Conservation (phyloP, 2,888 invertebrate species). For the Metopia argyrocephala region DNA sequence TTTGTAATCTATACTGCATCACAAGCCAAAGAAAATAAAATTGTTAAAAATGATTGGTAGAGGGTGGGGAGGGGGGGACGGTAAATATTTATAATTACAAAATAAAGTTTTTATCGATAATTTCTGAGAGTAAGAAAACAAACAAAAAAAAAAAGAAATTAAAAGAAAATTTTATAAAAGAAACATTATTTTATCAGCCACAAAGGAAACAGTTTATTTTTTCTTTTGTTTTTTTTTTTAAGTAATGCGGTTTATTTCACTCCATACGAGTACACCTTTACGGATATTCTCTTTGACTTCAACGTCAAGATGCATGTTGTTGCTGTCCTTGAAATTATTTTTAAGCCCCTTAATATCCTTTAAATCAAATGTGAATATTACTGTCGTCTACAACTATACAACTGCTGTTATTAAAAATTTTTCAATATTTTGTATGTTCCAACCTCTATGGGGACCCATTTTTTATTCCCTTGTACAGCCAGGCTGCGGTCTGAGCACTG, state of each 20-base stretch:
- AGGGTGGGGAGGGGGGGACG: no score
- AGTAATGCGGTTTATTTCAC: slow-evolving; percentile 45
- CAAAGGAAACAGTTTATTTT: slow-evolving; percentile 31
- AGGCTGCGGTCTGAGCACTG: no score
- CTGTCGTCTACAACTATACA: no score
- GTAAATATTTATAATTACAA: slow-evolving; percentile 40
- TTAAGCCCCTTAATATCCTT: no score
- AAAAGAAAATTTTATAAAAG: not conserved
- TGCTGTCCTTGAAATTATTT: no score
- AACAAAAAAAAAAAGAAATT: slow-evolving; percentile 7
- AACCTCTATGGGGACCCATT: no score
- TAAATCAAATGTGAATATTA: no score
- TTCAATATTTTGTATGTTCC: no score
- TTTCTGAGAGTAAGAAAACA: slow-evolving; percentile 19
- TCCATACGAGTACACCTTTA: not conserved
- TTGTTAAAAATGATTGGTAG: not conserved
- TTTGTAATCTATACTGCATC: slow-evolving; percentile 11
- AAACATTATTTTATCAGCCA: slow-evolving; percentile 27
- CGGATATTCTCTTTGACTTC: no score
- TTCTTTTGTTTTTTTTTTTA: slow-evolving; percentile 21
- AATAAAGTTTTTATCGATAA: slow-evolving; percentile 40
- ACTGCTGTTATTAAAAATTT: no score
- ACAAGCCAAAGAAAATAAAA: slow-evolving; percentile 4
- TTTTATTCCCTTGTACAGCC: no score
- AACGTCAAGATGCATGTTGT: no score